Percentiles rank a stretch among this genome's conserved stretches.
Conservation (phyloP, 1,140 invertebrate species). For the Aradophagus sp. region DNA sequence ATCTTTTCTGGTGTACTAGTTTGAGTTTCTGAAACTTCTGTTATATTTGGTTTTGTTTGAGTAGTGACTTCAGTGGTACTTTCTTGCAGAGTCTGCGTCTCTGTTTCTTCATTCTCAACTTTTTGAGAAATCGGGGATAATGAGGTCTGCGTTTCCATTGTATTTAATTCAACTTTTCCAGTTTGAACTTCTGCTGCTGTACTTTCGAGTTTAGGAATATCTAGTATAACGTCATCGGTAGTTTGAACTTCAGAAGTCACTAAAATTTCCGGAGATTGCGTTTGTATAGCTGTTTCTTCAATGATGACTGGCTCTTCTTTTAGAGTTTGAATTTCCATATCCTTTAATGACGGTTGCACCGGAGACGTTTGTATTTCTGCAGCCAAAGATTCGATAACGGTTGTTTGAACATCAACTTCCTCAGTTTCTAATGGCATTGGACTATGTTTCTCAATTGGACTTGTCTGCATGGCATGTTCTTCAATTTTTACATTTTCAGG, state of each 20-base stretch:
- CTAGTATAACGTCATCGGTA: conserved; percentile 36
- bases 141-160: conserved; percentile 59
- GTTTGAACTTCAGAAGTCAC: conserved; percentile 40
- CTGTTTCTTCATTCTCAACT: conserved; percentile 55
- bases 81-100: conserved; percentile 61
- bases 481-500: conserved; percentile 56
- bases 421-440: conserved; percentile 26
- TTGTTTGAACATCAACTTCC: conserved; percentile 63
- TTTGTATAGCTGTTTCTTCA: conserved; percentile 62
- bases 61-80: conserved; percentile 55
- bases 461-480: conserved; percentile 61
- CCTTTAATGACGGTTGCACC: conserved; percentile 1
- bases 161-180: conserved; percentile 11
- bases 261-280: conserved; percentile 40
- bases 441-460: conserved; percentile 53
- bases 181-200: conserved; percentile 40
- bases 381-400: conserved; percentile 25
- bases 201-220: conserved; percentile 30
- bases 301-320: conserved; percentile 44
- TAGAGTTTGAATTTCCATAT: neutral
- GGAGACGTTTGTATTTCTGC: conserved; percentile 55
- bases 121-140: conserved; percentile 46
- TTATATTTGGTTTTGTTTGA: conserved; percentile 63
- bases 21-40: conserved; percentile 59
- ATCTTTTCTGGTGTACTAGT: conserved; percentile 57